Evolutionary conservation across 2,888 invertebrate genomes (phyloP).

Genomic region (Andrena marginata): DNA sequence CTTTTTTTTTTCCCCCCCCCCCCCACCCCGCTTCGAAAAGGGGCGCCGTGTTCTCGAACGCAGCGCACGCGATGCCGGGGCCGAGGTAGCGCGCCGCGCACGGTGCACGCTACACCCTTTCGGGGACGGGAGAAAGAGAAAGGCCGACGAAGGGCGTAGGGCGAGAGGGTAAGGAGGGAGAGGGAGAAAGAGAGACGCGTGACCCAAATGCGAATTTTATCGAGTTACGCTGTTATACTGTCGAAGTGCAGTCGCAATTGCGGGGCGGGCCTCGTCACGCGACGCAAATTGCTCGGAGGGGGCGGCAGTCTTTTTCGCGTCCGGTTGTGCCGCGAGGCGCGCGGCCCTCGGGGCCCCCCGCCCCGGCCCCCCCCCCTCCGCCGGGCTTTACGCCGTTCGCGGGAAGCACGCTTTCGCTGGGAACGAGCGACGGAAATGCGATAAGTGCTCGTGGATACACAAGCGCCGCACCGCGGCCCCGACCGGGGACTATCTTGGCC

Average conservation of each 20-base stretch:
- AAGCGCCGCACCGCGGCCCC: background rate
- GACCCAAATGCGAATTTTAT: constrained; percentile 80
- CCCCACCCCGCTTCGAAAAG: constrained; percentile 4
- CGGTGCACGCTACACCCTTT: constrained; percentile 29
- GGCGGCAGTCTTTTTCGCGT: constrained; percentile 76
- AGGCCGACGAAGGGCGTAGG: background rate
- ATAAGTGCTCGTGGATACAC: constrained; percentile 62
- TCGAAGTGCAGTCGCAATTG: constrained; percentile 76
- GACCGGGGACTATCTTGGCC: background rate
- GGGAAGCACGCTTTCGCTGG: constrained; percentile 33
- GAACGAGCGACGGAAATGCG: constrained; percentile 65
- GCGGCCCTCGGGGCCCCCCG: constrained; percentile 10
- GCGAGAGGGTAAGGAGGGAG: background rate
- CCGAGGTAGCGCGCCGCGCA: constrained; percentile 3
- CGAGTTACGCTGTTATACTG: constrained; percentile 76
- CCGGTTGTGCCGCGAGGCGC: constrained; percentile 60
- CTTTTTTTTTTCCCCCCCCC: too few species aligned
- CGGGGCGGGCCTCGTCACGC: constrained; percentile 74
- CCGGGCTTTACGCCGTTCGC: constrained; percentile 8
- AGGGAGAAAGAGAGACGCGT: constrained; percentile 62
- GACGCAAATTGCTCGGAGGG: constrained; percentile 74
- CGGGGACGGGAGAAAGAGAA: constrained; percentile 6
- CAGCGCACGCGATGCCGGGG: constrained; percentile 63
- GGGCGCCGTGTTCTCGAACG: constrained; percentile 36
- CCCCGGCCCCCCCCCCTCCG: background rate